Evolutionary conservation across 2,888 invertebrate species (phyloP).

Genomic region (Chydorus sphaericus): DNA sequence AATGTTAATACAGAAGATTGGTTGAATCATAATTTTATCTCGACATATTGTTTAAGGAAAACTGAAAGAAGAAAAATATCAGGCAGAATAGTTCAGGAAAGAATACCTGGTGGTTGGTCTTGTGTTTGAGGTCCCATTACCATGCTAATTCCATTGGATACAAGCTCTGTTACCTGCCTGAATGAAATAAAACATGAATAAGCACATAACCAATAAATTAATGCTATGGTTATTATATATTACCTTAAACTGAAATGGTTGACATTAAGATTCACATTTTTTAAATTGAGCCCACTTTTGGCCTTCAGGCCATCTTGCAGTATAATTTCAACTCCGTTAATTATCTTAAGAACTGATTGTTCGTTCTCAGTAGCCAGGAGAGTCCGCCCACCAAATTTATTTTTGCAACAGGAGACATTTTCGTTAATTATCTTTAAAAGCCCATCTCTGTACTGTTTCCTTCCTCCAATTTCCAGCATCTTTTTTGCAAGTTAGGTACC

Average conservation of each 20-base stretch:
- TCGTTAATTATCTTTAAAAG: not conserved
- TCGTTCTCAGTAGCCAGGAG: conserved; percentile 85
- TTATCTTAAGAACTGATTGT: conserved; percentile 40
- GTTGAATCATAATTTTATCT: not conserved
- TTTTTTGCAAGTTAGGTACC: no score
- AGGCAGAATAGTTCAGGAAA: no score
- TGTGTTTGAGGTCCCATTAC: not conserved
- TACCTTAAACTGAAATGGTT: conserved; percentile 12
- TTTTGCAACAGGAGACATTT: conserved; percentile 58
- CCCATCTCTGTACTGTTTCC: not conserved
- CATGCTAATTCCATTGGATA: conserved; percentile 31
- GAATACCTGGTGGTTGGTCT: conserved; percentile 3
- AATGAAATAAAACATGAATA: conserved; percentile 22
- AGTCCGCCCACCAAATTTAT: conserved; percentile 69
- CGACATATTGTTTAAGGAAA: no score
- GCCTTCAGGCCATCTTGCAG: conserved; percentile 60
- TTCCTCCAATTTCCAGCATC: not conserved
- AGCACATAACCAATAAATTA: not conserved
- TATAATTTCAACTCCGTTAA: conserved; percentile 58
- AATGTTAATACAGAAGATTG: not conserved
- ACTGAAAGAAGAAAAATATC: no score
- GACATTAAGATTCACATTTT: conserved; percentile 11
- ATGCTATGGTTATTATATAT: conserved; percentile 1
- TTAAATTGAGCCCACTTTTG: conserved; percentile 28
- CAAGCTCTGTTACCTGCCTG: conserved; percentile 58